These are phyloP conservation scores for Alouatta caraya DNA, from an alignment of 2,797 vertebrate genomes.

Conservation along the genomic window DNA sequence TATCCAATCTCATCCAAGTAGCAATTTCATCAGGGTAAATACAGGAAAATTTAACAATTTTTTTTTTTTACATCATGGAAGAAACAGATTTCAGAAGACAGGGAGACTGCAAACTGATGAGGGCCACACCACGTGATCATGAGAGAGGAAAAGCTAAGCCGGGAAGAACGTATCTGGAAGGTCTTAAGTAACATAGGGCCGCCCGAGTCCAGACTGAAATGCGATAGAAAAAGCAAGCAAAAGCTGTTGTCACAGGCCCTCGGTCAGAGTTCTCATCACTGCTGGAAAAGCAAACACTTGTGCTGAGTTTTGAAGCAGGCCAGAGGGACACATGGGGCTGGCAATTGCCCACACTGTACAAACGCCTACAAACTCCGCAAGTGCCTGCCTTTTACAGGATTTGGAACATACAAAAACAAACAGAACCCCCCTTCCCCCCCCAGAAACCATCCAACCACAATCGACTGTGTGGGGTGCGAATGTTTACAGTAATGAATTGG, in stretches of 20 bases:
- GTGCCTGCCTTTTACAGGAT: neutral
- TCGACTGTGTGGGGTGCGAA: accelerated
- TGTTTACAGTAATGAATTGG: neutral
- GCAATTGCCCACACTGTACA: accelerated
- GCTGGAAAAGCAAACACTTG: accelerated
- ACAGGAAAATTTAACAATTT: neutral
- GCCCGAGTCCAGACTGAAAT: neutral
- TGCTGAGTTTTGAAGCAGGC: neutral
- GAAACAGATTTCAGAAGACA: neutral
- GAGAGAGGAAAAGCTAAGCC: neutral
- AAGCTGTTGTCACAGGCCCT: no score
- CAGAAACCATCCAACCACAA: no score
- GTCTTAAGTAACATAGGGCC: neutral
- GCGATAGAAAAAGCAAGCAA: neutral
- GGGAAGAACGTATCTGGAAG: neutral
- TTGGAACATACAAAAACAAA: neutral
- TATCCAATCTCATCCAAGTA: neutral
- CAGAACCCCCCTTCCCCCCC: accelerated
- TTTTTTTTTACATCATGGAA: neutral
- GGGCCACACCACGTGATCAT: neutral
- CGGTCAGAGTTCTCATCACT: accelerated
- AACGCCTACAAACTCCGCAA: accelerated
- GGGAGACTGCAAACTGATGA: neutral
- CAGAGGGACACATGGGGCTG: neutral
- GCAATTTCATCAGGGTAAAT: neutral